Percentiles rank a stretch among this genome's conserved stretches.
Conservation (phyloP, 2,113 vertebrate genomes). For the Phycodurus eques region DNA sequence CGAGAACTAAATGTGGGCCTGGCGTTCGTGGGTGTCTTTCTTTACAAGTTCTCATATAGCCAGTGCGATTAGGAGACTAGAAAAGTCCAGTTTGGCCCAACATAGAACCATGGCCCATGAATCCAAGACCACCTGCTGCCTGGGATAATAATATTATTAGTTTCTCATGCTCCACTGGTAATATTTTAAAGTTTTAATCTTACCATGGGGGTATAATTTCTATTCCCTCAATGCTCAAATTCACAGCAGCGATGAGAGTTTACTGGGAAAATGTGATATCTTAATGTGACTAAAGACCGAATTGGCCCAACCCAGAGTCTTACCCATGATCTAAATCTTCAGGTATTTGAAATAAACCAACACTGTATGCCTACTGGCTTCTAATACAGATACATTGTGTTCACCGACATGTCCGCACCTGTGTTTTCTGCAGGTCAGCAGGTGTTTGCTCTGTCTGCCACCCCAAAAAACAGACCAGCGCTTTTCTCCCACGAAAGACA, state of each 20-base stretch:
- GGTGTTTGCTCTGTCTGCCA: slow-evolving; percentile 55
- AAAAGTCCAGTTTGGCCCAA: slow-evolving; percentile 1
- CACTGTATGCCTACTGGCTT: neutral
- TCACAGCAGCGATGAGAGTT: neutral
- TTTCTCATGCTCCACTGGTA: neutral
- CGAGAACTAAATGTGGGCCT: neutral
- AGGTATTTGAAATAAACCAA: neutral
- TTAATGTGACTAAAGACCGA: neutral
- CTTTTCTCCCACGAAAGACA: slow-evolving; percentile 47
- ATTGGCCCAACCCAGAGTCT: neutral
- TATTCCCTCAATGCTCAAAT: neutral
- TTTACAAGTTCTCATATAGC: slow-evolving; percentile 1
- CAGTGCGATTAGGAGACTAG: neutral
- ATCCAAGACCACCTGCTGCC: slow-evolving; percentile 1
- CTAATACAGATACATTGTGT: slow-evolving; percentile 35
- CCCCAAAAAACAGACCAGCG: slow-evolving; percentile 33
- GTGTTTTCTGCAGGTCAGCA: slow-evolving; percentile 53
- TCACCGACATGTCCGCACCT: slow-evolving; percentile 56
- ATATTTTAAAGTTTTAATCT: neutral
- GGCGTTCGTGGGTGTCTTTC: neutral
- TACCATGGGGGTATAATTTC: neutral
- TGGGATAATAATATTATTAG: slow-evolving; percentile 2
- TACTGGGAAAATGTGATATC: neutral
- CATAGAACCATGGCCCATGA: neutral
- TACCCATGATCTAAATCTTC: slow-evolving; percentile 1